Evolutionary conservation across 2,888 invertebrate genomes (phyloP).

Genomic region (Phyto melanocephala): DNA sequence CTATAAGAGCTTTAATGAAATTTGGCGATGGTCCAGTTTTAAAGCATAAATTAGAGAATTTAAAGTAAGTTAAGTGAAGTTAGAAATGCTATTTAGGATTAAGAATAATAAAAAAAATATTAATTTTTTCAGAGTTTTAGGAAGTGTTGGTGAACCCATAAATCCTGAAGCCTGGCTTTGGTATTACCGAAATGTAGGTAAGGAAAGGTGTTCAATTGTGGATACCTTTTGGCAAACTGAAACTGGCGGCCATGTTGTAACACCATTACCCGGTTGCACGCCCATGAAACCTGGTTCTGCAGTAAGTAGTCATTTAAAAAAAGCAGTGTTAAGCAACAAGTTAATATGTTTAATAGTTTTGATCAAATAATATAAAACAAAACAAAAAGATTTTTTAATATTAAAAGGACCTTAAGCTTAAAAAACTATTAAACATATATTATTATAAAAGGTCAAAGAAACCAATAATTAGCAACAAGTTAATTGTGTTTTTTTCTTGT

Average conservation of each 20-base stretch:
- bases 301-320: slow-evolving; percentile 81
- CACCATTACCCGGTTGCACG: slow-evolving; percentile 96
- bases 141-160: slow-evolving; percentile 99
- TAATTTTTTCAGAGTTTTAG: slow-evolving; percentile 84
- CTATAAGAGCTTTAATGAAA: slow-evolving; percentile 97
- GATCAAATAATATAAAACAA: no score
- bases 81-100: no score
- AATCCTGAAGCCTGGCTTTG: slow-evolving; percentile 99
- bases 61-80: slow-evolving; percentile 72
- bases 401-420: no score
- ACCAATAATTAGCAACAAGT: no score
- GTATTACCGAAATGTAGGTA: slow-evolving; percentile 93
- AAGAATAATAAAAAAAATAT: not conserved
- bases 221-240: slow-evolving; percentile 99
- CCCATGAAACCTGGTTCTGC: slow-evolving; percentile 99
- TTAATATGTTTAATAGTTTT: no score
- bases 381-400: no score
- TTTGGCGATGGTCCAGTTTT: slow-evolving; percentile 92
- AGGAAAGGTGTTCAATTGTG: slow-evolving; percentile 91
- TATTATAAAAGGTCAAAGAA: no score
- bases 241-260: slow-evolving; percentile 98
- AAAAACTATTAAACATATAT: no score
- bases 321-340: not conserved
- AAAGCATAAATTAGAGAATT: slow-evolving; percentile 80
- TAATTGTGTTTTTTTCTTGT: slow-evolving; percentile 33